These are phyloP conservation scores for Ctenomys sociabilis DNA, from an alignment of 2,113 vertebrate species.

Conservation along the genomic window DNA sequence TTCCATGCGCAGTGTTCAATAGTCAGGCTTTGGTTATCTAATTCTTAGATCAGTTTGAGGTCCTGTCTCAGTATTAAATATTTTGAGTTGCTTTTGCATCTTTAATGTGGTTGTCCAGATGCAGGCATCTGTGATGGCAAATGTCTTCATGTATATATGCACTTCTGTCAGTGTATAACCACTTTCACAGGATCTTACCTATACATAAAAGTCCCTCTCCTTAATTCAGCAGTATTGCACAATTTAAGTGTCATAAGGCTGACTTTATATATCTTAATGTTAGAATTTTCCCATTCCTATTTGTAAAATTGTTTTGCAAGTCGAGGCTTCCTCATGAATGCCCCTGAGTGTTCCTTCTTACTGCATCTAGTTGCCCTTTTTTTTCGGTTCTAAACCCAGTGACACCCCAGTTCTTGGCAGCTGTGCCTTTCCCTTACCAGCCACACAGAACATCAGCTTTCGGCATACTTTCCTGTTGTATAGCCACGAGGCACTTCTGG, in stretches of 20 bases:
- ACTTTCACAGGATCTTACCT: not conserved
- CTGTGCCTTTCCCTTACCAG: not conserved
- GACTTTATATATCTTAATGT: not conserved
- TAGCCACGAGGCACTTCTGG: not conserved
- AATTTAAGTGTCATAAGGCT: not conserved
- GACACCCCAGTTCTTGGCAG: not conserved
- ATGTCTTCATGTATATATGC: not conserved
- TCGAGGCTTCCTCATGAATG: not conserved
- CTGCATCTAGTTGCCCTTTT: not conserved
- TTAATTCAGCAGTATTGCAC: not conserved
- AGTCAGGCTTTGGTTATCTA: not conserved
- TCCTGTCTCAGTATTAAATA: slow-evolving; percentile 30
- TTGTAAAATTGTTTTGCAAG: slow-evolving; percentile 26
- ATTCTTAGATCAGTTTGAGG: not conserved
- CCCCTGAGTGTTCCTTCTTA: not conserved
- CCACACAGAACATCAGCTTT: not conserved
- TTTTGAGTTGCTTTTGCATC: slow-evolving; percentile 8
- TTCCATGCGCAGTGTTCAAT: not conserved
- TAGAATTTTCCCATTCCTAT: slow-evolving; percentile 36
- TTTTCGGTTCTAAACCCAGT: not conserved
- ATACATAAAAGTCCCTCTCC: not conserved
- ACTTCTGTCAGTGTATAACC: not conserved
- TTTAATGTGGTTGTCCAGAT: slow-evolving; percentile 25
- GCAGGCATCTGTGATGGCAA: not conserved
- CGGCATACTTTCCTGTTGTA: not conserved